Base-by-base conservation (phyloP, 1,140 invertebrate species). In the Cherax quadricarinatus region DNA sequence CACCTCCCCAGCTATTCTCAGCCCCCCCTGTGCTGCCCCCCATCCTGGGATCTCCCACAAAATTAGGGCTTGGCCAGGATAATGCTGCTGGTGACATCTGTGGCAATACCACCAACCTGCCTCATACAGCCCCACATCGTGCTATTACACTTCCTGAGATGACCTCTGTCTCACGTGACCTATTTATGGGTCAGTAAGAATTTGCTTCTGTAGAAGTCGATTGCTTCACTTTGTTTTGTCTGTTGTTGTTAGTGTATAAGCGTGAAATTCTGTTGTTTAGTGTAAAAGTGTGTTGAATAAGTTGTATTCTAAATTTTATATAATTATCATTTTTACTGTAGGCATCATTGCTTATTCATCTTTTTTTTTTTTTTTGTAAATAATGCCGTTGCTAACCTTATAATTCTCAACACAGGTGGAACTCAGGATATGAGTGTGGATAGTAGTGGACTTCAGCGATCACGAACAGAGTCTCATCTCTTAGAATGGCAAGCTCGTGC, bases 11-110 rank as follows among this genome's bases (percentile, higher is more conserved):
- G 57, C 60, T 89, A 51, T 92, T 91, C 70, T 94, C 85, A 75
- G 92, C 89, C 60, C 93, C 93, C 16, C 90, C 94, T 24, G 94
- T 96, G 41, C 95, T 96, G 41, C 96, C 96, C 79, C 95, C 95
- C 16, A 95, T 96, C 96, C 86, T 96, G 95, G 92, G 97, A 96
- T 95, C 96, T 94, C 95, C 95, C 95, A 96, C 96, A 93, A 94
- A 95, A 93, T 57, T 88, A 84, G 86, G 91, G 53, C 80, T 86
- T 70, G 88, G 86, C 53, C 88, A 93, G 62, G 93, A 93, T 86
- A 93, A 93, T 75, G 84, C 91, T 53, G 90, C 89, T 79, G 93
- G 92, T 41, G 90, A 93, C 81, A 93, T 94, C 79, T 93, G 93
- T 84, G 90, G 92, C 73, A 93, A 93, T 60, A 90, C 89, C 41